phyloP scores from a whole-genome alignment of 2,113 vertebrate species.

The Tenrec ecaudatus region DNA sequence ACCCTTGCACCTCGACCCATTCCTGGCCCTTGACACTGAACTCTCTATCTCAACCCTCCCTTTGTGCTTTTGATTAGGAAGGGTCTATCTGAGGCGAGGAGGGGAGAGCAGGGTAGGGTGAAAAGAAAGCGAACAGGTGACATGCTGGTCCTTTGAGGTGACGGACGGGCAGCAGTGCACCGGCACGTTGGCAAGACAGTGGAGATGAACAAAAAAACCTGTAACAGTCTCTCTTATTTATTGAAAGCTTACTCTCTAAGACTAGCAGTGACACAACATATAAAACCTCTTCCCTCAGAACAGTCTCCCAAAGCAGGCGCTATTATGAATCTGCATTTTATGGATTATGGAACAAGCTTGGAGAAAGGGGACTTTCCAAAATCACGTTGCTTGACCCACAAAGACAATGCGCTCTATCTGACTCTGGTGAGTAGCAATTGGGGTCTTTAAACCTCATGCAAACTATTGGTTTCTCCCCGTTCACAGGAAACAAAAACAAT shows the following conservation, averaged over 20 bases:
- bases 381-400: not conserved
- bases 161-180: not conserved
- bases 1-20: constrained; percentile 12
- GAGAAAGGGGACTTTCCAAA: not conserved
- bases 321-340: constrained; percentile 18
- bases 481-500: too few species aligned
- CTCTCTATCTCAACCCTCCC: not conserved
- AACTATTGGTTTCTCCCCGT: too few species aligned
- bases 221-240: not conserved
- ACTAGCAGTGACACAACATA: not conserved
- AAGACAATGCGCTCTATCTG: too few species aligned
- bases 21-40: not conserved
- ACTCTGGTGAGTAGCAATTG: too few species aligned
- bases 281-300: constrained; percentile 1
- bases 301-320: not conserved
- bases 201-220: constrained; percentile 6
- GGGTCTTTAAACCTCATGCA: too few species aligned
- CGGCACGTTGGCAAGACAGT: not conserved
- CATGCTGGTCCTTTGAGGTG: not conserved
- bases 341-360: constrained; percentile 37
- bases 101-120: not conserved
- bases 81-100: not conserved
- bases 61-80: constrained; percentile 14
- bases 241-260: not conserved
- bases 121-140: not conserved